A percentile compares a stretch with the other conserved stretches of the same genome.
Evolutionary conservation across 2,888 invertebrate species (phyloP).

Genomic region (Melanotus villosus): DNA sequence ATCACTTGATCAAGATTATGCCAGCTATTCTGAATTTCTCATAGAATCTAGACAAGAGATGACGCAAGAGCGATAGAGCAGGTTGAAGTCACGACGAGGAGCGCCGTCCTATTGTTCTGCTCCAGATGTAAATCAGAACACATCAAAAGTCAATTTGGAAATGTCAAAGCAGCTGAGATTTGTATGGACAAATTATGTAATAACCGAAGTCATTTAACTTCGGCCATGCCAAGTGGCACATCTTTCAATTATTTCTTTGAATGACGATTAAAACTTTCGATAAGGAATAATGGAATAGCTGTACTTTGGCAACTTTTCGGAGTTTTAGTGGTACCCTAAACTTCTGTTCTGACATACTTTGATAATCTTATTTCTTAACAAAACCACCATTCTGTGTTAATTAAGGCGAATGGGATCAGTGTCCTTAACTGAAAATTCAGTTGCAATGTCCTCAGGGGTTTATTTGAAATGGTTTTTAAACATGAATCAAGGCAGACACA

Average conservation of each 20-base stretch:
- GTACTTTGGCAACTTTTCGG: neutral
- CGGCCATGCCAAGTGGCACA: constrained; percentile 25
- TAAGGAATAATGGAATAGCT: constrained; percentile 8
- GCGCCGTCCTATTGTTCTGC: constrained; percentile 52
- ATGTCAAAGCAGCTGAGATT: constrained; percentile 54
- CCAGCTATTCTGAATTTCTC: constrained; percentile 29
- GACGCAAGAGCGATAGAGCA: constrained; percentile 34
- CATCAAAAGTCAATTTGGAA: constrained; percentile 57
- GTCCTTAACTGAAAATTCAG: too few relatives aligned
- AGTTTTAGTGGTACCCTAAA: too few relatives aligned
- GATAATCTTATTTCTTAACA: neutral
- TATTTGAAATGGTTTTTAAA: too few relatives aligned
- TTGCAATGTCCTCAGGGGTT: too few relatives aligned
- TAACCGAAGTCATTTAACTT: constrained; percentile 45
- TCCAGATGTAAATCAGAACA: constrained; percentile 56
- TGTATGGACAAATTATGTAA: constrained; percentile 53
- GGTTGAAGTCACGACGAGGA: constrained; percentile 44
- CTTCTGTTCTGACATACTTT: too few relatives aligned
- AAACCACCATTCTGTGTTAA: neutral
- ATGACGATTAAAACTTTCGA: constrained; percentile 9
- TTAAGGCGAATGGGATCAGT: too few relatives aligned
- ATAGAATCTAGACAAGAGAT: constrained; percentile 37
- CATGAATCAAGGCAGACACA: too few relatives aligned
- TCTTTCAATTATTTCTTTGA: constrained; percentile 19
- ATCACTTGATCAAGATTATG: constrained; percentile 41